These are phyloP conservation scores for Chaetops frenatus DNA, from an alignment of 2,113 vertebrate genomes.

Conservation along the genomic window DNA sequence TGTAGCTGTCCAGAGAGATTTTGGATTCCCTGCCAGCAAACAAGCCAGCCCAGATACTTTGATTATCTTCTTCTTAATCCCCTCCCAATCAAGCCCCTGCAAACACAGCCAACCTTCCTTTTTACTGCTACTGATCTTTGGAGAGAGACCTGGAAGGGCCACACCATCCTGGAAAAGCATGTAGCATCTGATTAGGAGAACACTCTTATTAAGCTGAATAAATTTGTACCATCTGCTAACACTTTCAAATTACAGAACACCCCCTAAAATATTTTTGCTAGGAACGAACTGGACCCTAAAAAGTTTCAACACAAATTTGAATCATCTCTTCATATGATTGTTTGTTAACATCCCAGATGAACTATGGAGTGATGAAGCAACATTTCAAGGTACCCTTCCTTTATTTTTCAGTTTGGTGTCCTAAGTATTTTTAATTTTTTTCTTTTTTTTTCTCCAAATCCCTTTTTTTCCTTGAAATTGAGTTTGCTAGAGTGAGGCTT, in stretches of 20 bases:
- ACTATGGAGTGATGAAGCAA: background rate
- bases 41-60: background rate
- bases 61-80: background rate
- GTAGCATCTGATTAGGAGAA: background rate
- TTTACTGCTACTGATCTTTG: background rate
- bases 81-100: background rate
- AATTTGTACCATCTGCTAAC: background rate
- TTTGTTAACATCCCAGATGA: background rate
- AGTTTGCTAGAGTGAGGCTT: background rate
- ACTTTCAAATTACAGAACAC: background rate
- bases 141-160: background rate
- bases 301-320: background rate
- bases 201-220: background rate
- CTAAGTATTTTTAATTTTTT: background rate
- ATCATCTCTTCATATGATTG: background rate
- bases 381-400: background rate
- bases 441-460: background rate
- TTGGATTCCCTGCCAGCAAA: background rate
- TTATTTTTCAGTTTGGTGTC: conserved; percentile 5
- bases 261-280: background rate
- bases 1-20: background rate
- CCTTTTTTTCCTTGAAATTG: background rate
- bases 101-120: background rate
- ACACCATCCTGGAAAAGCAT: background rate
- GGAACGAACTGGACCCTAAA: background rate